These are phyloP conservation scores for Meloidogyne chitwoodi DNA, from an alignment of 1,140 invertebrate genomes.

Conservation along the genomic window DNA sequence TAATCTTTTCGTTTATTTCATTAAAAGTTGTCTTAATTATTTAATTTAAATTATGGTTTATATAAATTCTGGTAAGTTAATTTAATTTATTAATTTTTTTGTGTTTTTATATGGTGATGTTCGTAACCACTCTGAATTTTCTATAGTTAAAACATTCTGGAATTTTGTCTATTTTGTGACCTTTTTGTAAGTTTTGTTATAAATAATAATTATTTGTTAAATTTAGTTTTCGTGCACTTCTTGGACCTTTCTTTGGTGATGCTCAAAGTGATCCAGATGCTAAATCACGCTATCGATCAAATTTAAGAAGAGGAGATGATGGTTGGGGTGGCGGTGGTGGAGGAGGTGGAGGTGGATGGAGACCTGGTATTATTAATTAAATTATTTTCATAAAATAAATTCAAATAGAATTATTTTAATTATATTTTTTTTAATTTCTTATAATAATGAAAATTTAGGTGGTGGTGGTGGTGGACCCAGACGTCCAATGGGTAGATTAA, in stretches of 20 bases:
- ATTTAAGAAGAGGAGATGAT: constrained; percentile 5
- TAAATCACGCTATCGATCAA: constrained; percentile 21
- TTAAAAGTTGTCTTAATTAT: no score
- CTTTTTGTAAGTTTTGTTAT: constrained; percentile 29
- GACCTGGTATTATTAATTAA: constrained; percentile 11
- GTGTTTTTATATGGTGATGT: constrained; percentile 21
- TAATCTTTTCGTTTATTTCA: background rate
- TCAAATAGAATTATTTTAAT: background rate
- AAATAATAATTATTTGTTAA: background rate
- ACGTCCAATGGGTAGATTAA: constrained; percentile 28
- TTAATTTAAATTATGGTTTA: background rate
- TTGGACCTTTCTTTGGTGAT: constrained; percentile 21
- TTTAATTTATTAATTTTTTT: background rate
- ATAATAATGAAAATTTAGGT: background rate
- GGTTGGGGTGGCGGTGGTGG: constrained; percentile 12
- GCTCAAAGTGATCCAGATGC: constrained; percentile 22
- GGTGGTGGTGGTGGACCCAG: constrained; percentile 13
- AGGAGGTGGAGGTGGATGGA: constrained; percentile 9
- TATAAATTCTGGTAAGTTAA: background rate
- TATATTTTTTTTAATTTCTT: background rate
- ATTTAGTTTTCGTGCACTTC: constrained; percentile 21
- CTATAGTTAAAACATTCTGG: constrained; percentile 22
- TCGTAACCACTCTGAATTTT: constrained; percentile 16
- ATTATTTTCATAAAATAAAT: background rate
- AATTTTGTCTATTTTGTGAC: constrained; percentile 24